A percentile compares a stretch with the other conserved stretches of the same genome.
Conservation (phyloP, 2,888 invertebrate species). For the Hirtodrosophila cameraria region DNA sequence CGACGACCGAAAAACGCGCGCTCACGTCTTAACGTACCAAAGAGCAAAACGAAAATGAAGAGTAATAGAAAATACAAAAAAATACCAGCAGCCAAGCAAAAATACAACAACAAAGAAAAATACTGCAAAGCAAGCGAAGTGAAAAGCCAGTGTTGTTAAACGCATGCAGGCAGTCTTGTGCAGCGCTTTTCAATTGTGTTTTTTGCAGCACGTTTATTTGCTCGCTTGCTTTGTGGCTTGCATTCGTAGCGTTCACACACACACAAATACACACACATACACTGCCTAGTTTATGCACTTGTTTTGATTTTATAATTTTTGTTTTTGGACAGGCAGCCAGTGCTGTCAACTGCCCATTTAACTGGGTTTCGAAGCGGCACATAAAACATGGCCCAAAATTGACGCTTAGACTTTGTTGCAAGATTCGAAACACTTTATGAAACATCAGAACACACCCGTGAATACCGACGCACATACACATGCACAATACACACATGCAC, state of each 20-base stretch:
- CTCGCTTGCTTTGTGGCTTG: constrained; percentile 17
- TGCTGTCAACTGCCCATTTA: constrained; percentile 2
- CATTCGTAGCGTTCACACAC: constrained; percentile 35
- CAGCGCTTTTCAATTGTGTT: constrained; percentile 22
- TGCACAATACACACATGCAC: not conserved
- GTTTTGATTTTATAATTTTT: constrained; percentile 51
- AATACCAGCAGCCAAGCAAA: constrained; percentile 44
- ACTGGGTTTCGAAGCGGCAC: not conserved
- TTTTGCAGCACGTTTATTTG: constrained; percentile 41
- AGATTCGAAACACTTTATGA: not conserved
- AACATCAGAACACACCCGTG: constrained; percentile 31
- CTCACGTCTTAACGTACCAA: constrained; percentile 57
- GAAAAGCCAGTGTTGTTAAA: constrained; percentile 37
- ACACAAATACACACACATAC: constrained; percentile 7
- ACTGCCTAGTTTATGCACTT: constrained; percentile 17
- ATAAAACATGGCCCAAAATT: not conserved
- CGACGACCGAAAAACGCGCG: constrained; percentile 50
- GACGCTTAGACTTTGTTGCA: not conserved
- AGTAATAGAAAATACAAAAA: constrained; percentile 54
- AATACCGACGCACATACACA: constrained; percentile 16
- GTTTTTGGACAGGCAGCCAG: constrained; percentile 10
- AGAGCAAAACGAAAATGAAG: constrained; percentile 62
- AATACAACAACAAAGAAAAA: constrained; percentile 28
- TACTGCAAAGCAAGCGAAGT: constrained; percentile 34
- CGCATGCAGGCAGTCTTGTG: constrained; percentile 23